phyloP scores from a whole-genome alignment of 2,113 vertebrate species.

The Acrocephalus kingi region DNA sequence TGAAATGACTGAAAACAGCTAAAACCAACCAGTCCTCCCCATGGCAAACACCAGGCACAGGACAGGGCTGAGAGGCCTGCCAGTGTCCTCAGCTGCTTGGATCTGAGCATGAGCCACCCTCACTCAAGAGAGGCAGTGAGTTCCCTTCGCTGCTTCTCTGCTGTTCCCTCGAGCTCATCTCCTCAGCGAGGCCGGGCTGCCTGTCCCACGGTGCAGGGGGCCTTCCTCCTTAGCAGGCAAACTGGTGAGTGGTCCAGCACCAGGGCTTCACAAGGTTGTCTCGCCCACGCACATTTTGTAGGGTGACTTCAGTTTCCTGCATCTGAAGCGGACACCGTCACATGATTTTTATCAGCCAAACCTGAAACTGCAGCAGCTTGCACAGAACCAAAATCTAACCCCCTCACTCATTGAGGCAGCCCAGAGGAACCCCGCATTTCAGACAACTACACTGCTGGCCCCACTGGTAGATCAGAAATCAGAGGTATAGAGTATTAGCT shows the following conservation, averaged over 20 bases:
- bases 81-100: neutral
- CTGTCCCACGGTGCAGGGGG: neutral
- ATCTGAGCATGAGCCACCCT: neutral
- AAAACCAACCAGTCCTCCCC: neutral
- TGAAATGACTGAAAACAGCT: constrained; percentile 42
- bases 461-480: neutral
- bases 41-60: neutral
- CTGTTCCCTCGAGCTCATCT: neutral
- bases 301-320: constrained; percentile 62
- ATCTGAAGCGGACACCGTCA: constrained; percentile 46
- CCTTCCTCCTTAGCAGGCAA: neutral
- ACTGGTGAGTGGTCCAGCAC: neutral
- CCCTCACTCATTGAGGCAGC: neutral
- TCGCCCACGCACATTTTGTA: constrained; percentile 62
- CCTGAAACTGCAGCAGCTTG: neutral
- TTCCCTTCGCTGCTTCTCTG: neutral
- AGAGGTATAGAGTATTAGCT: neutral
- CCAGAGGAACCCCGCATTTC: neutral
- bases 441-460: neutral
- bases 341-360: neutral
- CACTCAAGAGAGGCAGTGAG: neutral
- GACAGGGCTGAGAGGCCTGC: neutral
- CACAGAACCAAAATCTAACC: neutral
- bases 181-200: neutral
- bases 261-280: constrained; percentile 40